These are phyloP conservation scores for Phaethornis superciliosus DNA, from an alignment of 2,113 vertebrate species.

Conservation along the genomic window DNA sequence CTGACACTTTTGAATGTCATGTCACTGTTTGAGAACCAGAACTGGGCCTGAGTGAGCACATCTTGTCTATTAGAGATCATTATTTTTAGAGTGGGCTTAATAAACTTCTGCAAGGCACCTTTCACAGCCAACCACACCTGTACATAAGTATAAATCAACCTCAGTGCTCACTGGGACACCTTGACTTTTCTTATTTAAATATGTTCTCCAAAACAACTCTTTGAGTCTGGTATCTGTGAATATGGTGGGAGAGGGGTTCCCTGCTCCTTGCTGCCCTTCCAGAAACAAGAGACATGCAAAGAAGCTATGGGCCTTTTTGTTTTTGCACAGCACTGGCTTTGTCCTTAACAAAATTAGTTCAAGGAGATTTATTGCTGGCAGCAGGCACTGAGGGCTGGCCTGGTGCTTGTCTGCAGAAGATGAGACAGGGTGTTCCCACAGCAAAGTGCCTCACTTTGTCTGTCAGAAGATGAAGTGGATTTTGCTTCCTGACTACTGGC, in stretches of 20 bases:
- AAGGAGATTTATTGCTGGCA: constrained; percentile 56
- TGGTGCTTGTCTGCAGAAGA: constrained; percentile 31
- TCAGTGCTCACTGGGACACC: background rate
- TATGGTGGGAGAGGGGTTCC: background rate
- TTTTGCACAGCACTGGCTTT: background rate
- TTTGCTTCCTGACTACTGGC: background rate
- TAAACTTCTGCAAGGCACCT: constrained; percentile 39
- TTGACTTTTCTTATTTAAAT: constrained; percentile 42
- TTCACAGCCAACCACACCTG: background rate
- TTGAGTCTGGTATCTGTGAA: background rate
- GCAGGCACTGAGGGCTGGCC: background rate
- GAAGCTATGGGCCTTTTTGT: background rate
- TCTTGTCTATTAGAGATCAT: background rate
- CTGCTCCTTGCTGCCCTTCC: background rate
- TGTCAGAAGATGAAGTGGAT: background rate
- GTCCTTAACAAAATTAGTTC: constrained; percentile 49
- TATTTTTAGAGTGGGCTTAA: constrained; percentile 59
- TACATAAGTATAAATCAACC: constrained; percentile 34
- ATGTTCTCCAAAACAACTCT: background rate
- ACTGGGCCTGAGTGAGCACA: background rate
- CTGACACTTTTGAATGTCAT: constrained; percentile 1
- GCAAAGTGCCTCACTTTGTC: background rate
- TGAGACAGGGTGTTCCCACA: constrained; percentile 16
- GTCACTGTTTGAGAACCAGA: constrained; percentile 16
- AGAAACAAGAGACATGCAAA: background rate